phyloP scores from a whole-genome alignment of 2,888 invertebrate species.

The Caenorhabditis sp. region DNA sequence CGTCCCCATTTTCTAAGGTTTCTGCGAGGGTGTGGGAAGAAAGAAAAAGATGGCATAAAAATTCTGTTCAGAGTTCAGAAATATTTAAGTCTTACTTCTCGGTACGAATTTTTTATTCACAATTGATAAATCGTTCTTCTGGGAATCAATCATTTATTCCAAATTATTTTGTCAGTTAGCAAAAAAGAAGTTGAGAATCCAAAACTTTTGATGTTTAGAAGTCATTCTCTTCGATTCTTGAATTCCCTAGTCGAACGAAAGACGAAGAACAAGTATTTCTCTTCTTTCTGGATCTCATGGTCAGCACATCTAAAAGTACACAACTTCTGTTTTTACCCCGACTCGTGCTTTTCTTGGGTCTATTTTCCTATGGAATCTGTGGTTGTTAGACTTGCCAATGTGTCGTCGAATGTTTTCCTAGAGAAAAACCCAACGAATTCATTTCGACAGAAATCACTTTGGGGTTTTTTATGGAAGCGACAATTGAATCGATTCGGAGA shows the following conservation, averaged over 20 bases:
- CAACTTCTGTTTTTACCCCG: conserved; percentile 20
- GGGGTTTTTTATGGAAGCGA: background rate
- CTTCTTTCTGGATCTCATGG: background rate
- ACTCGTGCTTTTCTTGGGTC: conserved; percentile 18
- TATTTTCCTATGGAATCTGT: conserved; percentile 17
- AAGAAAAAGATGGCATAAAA: background rate
- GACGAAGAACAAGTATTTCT: background rate
- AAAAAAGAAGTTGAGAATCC: background rate
- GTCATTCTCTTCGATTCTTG: background rate
- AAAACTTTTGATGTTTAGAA: conserved; percentile 9
- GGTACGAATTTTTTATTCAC: conserved; percentile 1
- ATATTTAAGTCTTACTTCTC: conserved; percentile 1
- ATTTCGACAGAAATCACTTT: conserved; percentile 9
- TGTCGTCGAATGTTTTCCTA: conserved; percentile 6
- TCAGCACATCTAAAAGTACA: conserved; percentile 25
- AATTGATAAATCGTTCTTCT: conserved; percentile 21
- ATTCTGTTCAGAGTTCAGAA: conserved; percentile 12
- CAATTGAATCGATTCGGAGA: conserved; percentile 1
- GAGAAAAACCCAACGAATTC: background rate
- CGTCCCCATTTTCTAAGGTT: background rate
- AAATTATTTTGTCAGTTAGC: too few relatives aligned
- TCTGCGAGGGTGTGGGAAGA: conserved; percentile 35
- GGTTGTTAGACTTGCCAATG: conserved; percentile 14
- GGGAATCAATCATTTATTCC: conserved; percentile 2
- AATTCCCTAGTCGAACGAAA: conserved; percentile 30